Base-by-base conservation (phyloP, 2,888 invertebrate genomes). In the Cheilosia vernalis region DNA sequence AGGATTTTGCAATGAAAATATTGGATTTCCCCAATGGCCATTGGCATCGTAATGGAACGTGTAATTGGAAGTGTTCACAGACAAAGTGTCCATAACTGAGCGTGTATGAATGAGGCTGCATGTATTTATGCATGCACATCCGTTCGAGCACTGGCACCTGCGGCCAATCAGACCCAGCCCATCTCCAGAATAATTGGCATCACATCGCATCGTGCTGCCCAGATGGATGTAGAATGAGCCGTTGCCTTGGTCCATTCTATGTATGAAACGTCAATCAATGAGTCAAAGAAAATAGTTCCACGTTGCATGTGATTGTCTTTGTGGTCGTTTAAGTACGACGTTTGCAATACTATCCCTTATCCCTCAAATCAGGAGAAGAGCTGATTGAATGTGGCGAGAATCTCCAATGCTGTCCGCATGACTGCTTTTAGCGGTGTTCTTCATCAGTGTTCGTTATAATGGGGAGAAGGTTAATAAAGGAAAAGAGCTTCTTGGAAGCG, bases 51-150 rank as follows among this genome's bases (percentile, higher is more conserved):
- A 85, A 85, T 85, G 84, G 84, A 80, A 80, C 76, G 55, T 85
- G 80, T 85, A 80, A 80, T 76, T 85, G 84, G 84, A 85, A 80
- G 70, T 84, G 66, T 80, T 74, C 80, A 66, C 84, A 79, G 69
- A 80, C 80, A 80, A 80, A 80, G 70, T 80, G 84, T 66, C 70
- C 76, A 80, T 80, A 76, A 74, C 80, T 64, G 80, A 76, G 55
- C 74, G 49, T 80, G 42, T 64, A 47, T 56, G 56, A 42, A 61
- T 67, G 47, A 37, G 37, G 33, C 40, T 47, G 78, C n/a, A 69
- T 53, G 69, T 70, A 73, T 73, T 79, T 69, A 79, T 58, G 73
- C 69, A 79, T 58, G 73, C 69, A 79, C 74, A 79, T 51, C 69
- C 44, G 44, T 70, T 80, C 33, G 60, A 70, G 64, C 84, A 42